These are phyloP conservation scores for Chunga burmeisteri DNA, from an alignment of 2,113 vertebrate species.

Conservation along the genomic window DNA sequence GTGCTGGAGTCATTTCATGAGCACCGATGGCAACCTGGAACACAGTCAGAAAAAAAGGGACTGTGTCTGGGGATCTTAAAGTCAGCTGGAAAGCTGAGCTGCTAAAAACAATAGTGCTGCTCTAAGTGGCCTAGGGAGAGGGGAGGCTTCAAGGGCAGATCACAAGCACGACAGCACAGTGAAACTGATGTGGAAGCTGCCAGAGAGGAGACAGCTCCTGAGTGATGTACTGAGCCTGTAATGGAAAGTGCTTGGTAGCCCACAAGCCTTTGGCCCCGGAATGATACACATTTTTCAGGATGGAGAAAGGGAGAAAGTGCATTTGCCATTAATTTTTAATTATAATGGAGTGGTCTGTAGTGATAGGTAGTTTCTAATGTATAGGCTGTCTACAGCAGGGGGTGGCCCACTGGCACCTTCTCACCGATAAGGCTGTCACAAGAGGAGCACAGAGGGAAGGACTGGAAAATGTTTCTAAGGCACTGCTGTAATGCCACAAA, in stretches of 20 bases:
- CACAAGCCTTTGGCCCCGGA: neutral
- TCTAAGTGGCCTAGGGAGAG: neutral
- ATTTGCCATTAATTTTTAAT: constrained; percentile 47
- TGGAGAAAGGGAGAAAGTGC: neutral
- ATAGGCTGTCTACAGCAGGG: neutral
- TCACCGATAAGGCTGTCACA: neutral
- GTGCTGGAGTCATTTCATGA: neutral
- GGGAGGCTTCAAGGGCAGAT: neutral
- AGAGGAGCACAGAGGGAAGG: neutral
- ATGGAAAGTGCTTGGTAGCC: neutral
- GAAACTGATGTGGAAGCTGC: neutral
- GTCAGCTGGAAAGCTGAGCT: neutral
- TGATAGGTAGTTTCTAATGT: neutral
- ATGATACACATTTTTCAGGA: neutral
- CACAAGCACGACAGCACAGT: neutral
- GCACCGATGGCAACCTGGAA: neutral
- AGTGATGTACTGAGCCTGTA: neutral
- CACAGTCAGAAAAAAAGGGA: neutral
- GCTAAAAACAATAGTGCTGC: constrained; percentile 20
- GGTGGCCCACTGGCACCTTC: neutral
- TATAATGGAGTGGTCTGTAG: neutral
- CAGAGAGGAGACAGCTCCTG: neutral
- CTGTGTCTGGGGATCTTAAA: neutral
- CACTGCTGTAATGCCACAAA: neutral
- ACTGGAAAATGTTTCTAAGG: neutral